These are phyloP conservation scores for Hylomyscus alleni DNA, from an alignment of 2,797 vertebrate species.

Conservation along the genomic window DNA sequence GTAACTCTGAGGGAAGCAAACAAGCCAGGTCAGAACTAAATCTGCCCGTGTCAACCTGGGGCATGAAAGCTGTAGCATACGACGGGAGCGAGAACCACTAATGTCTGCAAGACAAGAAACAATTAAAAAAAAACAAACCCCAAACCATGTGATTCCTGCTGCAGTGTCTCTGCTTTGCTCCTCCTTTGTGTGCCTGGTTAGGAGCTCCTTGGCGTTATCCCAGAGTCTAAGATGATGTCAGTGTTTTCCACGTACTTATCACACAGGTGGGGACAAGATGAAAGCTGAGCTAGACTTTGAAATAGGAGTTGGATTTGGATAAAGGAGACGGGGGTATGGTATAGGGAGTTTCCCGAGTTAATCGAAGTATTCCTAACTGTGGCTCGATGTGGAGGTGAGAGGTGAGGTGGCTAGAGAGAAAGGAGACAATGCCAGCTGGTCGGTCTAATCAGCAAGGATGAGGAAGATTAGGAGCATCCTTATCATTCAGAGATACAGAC, in stretches of 20 bases:
- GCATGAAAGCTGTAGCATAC: not conserved
- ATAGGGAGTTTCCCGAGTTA: not conserved
- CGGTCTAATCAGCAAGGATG: not conserved
- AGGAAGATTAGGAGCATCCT: not conserved
- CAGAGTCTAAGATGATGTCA: not conserved
- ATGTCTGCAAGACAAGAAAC: not conserved
- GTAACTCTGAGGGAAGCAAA: conserved; percentile 47
- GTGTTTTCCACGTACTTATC: not conserved
- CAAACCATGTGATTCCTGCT: not conserved
- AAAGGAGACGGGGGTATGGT: not conserved
- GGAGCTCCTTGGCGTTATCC: not conserved
- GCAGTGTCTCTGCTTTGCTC: not conserved
- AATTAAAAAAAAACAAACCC: not conserved
- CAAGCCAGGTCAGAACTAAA: not conserved
- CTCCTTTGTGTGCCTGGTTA: not conserved
- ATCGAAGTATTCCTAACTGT: not conserved
- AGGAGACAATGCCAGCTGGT: not conserved
- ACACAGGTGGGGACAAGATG: not conserved
- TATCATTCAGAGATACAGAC: not conserved
- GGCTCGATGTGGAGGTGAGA: not conserved
- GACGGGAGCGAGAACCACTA: not conserved
- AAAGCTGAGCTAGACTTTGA: conserved; percentile 35
- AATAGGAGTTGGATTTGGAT: not conserved
- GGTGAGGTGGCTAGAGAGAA: not conserved
- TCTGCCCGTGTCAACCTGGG: not conserved